Conservation (phyloP, 1,140 invertebrate genomes). For the Nixonia krombeini region DNA sequence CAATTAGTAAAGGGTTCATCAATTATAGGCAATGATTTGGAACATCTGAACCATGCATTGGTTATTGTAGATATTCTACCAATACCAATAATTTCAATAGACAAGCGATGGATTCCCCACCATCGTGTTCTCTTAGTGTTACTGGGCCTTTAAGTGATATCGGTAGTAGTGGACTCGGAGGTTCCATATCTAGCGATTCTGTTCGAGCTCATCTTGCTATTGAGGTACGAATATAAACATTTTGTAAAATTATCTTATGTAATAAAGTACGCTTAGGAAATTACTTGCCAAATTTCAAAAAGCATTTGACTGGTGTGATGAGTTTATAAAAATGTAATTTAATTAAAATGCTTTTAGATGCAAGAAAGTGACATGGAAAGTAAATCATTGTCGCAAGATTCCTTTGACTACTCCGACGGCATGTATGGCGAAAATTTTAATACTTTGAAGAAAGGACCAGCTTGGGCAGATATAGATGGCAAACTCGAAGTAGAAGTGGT, state of each 20-base stretch:
- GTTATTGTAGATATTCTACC: slow-evolving; percentile 29
- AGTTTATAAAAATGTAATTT: too few relatives aligned
- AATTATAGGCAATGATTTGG: slow-evolving; percentile 48
- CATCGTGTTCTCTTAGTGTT: slow-evolving; percentile 71
- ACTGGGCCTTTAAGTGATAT: slow-evolving; percentile 70
- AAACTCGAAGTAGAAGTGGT: slow-evolving; percentile 66
- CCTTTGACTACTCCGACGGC: slow-evolving; percentile 77
- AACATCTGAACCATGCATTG: slow-evolving; percentile 46
- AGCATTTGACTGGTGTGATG: too few relatives aligned
- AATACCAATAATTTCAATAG: slow-evolving; percentile 34
- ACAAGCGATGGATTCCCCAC: slow-evolving; percentile 71
- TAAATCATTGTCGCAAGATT: slow-evolving; percentile 77
- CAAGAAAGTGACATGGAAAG: slow-evolving; percentile 79
- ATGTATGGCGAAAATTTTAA: slow-evolving; percentile 86
- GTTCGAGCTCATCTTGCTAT: slow-evolving; percentile 69
- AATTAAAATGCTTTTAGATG: slow-evolving; percentile 64
- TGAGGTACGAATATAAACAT: too few relatives aligned
- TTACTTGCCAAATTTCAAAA: too few relatives aligned
- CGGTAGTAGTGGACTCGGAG: slow-evolving; percentile 70
- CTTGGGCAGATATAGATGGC: slow-evolving; percentile 70
- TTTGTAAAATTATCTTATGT: neutral
- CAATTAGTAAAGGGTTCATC: too few relatives aligned
- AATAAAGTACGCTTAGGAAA: too few relatives aligned
- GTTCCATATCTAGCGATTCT: slow-evolving; percentile 70
- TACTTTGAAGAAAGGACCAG: slow-evolving; percentile 83